Percentiles rank a stretch among this genome's conserved stretches.
phyloP scores from a whole-genome alignment of 2,113 vertebrate genomes.

The Lamprotornis superbus region DNA sequence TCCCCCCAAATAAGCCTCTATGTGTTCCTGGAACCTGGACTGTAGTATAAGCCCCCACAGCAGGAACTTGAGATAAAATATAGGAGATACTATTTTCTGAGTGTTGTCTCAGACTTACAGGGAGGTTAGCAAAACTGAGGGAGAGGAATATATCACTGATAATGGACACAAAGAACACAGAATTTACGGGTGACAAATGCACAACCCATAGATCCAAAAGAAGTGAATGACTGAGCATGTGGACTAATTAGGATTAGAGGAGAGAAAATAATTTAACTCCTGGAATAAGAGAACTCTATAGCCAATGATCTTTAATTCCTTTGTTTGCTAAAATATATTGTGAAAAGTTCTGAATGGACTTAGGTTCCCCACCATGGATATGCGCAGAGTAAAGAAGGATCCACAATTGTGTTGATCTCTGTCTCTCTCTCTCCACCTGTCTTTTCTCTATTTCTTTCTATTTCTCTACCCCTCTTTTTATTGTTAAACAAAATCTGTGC shows the following conservation, averaged over 20 bases:
- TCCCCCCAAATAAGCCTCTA: too few species aligned
- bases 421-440: accelerated
- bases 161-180: neutral
- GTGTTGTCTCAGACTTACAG: neutral
- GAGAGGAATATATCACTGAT: too few species aligned
- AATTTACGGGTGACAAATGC: too few species aligned
- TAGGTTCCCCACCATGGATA: neutral
- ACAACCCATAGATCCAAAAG: neutral
- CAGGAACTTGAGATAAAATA: neutral
- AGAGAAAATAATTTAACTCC: neutral
- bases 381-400: neutral
- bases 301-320: neutral
- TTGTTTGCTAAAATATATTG: neutral
- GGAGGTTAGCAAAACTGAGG: neutral
- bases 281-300: neutral
- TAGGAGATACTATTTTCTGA: too few species aligned
- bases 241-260: neutral
- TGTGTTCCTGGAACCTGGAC: neutral
- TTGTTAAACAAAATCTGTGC: neutral
- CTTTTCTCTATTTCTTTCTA: neutral
- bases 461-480: neutral
- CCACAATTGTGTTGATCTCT: neutral
- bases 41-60: too few species aligned
- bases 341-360: neutral
- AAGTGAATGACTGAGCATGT: neutral